Percentiles rank a stretch among this genome's conserved stretches.
Evolutionary conservation across 2,888 invertebrate species (phyloP).

Genomic region (Athetis lepigone): DNA sequence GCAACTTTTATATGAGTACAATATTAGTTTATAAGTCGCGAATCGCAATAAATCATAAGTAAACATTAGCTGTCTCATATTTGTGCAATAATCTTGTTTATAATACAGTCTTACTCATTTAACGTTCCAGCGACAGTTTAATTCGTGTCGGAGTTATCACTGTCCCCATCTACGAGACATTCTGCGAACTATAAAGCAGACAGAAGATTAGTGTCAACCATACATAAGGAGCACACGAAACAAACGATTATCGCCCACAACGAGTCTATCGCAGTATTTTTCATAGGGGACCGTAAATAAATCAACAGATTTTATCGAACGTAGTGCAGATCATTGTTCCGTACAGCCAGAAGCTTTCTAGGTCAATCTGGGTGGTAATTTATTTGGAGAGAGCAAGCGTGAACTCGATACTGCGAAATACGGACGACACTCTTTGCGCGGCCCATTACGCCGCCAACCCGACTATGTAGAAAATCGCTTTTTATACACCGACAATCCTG

Average conservation of each 20-base stretch:
- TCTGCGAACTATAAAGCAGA: slow-evolving; percentile 41
- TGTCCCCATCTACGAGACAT: slow-evolving; percentile 49
- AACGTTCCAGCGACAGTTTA: slow-evolving; percentile 26
- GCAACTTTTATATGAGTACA: slow-evolving; percentile 54
- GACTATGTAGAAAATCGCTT: slow-evolving; percentile 72
- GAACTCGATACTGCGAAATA: slow-evolving; percentile 75
- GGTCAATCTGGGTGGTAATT: slow-evolving; percentile 85
- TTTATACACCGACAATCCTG: slow-evolving; percentile 70
- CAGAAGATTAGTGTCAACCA: slow-evolving; percentile 47
- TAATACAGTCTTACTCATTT: slow-evolving; percentile 26
- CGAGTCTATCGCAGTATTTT: slow-evolving; percentile 40
- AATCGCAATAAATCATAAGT: slow-evolving; percentile 56
- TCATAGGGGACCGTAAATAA: slow-evolving; percentile 51
- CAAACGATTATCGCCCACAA: slow-evolving; percentile 41
- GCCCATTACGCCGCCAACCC: slow-evolving; percentile 68
- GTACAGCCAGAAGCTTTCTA: slow-evolving; percentile 76
- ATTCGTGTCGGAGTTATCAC: slow-evolving; percentile 33
- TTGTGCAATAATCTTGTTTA: slow-evolving; percentile 22
- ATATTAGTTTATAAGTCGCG: slow-evolving; percentile 52
- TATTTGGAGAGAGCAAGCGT: slow-evolving; percentile 81
- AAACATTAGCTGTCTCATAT: slow-evolving; percentile 40
- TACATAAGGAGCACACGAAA: slow-evolving; percentile 28
- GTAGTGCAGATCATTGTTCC: slow-evolving; percentile 73
- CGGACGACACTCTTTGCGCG: slow-evolving; percentile 68
- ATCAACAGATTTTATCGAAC: slow-evolving; percentile 62